These are phyloP conservation scores for Hyperoodon ampullatus DNA, from an alignment of 2,113 vertebrate species.

Conservation along the genomic window DNA sequence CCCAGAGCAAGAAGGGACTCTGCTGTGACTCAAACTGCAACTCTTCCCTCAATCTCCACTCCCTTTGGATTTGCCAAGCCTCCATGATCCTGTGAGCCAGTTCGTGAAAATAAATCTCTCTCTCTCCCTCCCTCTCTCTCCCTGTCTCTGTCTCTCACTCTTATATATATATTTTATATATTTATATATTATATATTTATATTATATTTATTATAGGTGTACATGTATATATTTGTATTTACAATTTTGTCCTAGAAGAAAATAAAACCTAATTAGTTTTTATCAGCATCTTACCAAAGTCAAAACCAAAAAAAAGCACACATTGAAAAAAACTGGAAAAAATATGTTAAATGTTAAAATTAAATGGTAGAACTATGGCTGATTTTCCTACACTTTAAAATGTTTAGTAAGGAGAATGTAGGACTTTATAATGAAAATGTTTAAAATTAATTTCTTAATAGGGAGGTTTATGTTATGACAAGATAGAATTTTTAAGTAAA, in stretches of 20 bases:
- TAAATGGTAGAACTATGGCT: not conserved
- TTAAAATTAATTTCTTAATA: constrained; percentile 20
- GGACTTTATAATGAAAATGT: constrained; percentile 1
- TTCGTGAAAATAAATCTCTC: not conserved
- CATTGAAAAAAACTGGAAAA: not conserved
- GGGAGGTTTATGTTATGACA: not conserved
- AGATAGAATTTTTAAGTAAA: constrained; percentile 24
- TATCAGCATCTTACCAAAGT: not conserved
- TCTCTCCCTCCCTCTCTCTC: not conserved
- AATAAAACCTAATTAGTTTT: constrained; percentile 14
- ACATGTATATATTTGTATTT: not conserved
- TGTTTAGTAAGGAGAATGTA: not conserved
- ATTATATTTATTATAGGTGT: not conserved
- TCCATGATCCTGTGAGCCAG: not conserved
- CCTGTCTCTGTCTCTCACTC: not conserved
- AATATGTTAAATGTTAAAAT: constrained; percentile 27
- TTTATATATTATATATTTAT: not conserved
- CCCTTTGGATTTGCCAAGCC: not conserved
- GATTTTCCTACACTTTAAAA: constrained; percentile 9
- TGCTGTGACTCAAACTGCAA: not conserved
- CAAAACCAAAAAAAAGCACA: not conserved
- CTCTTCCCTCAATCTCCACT: not conserved
- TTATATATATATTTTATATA: not conserved
- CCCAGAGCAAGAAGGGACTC: not conserved
- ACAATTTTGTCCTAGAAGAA: not conserved